Evolutionary conservation across 2,797 vertebrate genomes (phyloP).

Genomic region (Pipistrellus kuhlii): DNA sequence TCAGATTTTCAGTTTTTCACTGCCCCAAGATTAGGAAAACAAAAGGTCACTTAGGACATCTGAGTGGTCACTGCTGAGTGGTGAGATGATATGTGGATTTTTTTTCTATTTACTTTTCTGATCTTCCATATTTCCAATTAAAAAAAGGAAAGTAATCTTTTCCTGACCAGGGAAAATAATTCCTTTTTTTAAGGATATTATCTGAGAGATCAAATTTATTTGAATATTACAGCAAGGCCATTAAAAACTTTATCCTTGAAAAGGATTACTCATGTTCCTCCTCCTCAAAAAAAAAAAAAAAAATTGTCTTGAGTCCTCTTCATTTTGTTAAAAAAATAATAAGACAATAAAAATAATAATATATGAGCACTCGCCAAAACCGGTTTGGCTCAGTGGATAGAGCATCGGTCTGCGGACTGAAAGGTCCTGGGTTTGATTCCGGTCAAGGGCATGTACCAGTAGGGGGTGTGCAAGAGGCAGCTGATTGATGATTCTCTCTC

Average conservation of each 20-base stretch:
- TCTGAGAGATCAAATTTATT: not conserved
- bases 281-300: constrained; percentile 28
- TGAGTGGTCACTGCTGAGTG: not conserved
- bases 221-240: not conserved
- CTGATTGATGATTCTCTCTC: too few relatives aligned
- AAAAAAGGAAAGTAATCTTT: not conserved
- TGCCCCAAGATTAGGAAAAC: constrained; percentile 24
- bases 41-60: not conserved
- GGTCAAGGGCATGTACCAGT: too few relatives aligned
- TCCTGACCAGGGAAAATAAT: not conserved
- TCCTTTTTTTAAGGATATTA: constrained; percentile 47
- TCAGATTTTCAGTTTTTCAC: not conserved
- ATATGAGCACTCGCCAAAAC: not conserved
- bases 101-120: not conserved
- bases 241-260: constrained; percentile 40
- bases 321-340: constrained; percentile 45
- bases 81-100: not conserved
- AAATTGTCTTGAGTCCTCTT: not conserved
- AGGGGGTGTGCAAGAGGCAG: too few relatives aligned
- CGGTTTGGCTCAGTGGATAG: too few relatives aligned
- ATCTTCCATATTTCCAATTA: constrained; percentile 18
- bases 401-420: too few relatives aligned
- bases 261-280: not conserved
- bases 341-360: constrained; percentile 38
- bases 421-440: too few relatives aligned